Conservation (phyloP, 2,797 vertebrate species). For the Trachops cirrhosus region DNA sequence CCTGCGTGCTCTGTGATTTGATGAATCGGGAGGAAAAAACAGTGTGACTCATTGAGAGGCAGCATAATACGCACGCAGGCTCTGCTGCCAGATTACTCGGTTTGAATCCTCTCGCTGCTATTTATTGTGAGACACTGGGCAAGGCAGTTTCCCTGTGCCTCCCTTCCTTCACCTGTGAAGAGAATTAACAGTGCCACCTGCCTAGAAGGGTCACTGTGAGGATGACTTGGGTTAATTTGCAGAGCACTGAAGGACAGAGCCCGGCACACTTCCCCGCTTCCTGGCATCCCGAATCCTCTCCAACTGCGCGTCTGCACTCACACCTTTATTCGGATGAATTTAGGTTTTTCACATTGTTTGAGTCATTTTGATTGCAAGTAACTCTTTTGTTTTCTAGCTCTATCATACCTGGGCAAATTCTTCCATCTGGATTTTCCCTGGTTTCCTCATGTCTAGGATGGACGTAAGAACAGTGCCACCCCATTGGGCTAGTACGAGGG, state of each 20-base stretch:
- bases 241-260: neutral
- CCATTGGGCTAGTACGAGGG: neutral
- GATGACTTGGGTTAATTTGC: neutral
- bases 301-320: fast-evolving
- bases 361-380: neutral
- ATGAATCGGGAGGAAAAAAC: neutral
- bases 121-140: neutral
- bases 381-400: neutral
- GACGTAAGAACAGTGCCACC: neutral
- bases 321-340: neutral
- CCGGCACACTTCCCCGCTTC: fast-evolving
- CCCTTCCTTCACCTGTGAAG: neutral
- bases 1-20: neutral
- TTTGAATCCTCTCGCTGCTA: neutral
- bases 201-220: neutral
- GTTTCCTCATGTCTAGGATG: neutral
- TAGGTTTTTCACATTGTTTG: neutral
- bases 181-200: neutral
- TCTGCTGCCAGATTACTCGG: neutral
- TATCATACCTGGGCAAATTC: neutral
- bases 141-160: neutral
- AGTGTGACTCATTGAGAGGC: neutral
- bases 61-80: no score
- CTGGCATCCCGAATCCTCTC: fast-evolving
- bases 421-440: neutral